A percentile compares a stretch with the other conserved stretches of the same genome.
phyloP scores from a whole-genome alignment of 2,113 vertebrate species.

The Amphilophus citrinellus region DNA sequence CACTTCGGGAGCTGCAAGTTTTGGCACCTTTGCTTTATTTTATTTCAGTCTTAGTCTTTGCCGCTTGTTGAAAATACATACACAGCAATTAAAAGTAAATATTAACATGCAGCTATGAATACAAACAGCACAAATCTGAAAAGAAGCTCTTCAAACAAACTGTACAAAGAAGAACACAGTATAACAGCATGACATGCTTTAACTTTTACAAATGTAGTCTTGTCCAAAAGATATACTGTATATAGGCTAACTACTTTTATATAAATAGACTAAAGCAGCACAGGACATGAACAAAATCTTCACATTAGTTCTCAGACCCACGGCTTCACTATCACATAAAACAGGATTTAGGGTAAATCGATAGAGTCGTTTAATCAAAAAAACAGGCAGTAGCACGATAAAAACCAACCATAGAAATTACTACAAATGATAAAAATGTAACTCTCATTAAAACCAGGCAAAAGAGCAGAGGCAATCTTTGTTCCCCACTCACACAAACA shows the following conservation, averaged over 20 bases:
- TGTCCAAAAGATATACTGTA: neutral
- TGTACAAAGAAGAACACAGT: neutral
- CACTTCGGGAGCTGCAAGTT: too few relatives aligned
- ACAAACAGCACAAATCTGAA: neutral
- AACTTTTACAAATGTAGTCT: neutral
- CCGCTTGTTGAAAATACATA: neutral
- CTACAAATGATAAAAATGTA: neutral
- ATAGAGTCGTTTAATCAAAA: neutral
- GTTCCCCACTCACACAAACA: neutral
- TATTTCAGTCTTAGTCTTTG: too few relatives aligned
- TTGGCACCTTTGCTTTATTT: too few relatives aligned
- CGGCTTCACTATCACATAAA: neutral
- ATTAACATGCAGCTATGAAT: neutral
- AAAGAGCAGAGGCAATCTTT: neutral
- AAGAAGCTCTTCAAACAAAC: neutral
- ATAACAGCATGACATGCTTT: neutral
- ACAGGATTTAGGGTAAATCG: neutral
- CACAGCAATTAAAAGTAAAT: neutral
- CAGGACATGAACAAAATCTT: rapidly evolving
- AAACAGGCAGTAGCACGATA: neutral
- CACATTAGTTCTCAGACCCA: neutral
- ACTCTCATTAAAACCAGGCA: neutral
- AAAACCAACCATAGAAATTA: neutral
- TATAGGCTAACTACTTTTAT: neutral
- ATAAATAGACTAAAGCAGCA: neutral